Percentiles rank a stretch among this genome's conserved stretches.
These are phyloP conservation scores for Andrena trimmerana DNA, from an alignment of 2,888 invertebrate species.

Conservation along the genomic window DNA sequence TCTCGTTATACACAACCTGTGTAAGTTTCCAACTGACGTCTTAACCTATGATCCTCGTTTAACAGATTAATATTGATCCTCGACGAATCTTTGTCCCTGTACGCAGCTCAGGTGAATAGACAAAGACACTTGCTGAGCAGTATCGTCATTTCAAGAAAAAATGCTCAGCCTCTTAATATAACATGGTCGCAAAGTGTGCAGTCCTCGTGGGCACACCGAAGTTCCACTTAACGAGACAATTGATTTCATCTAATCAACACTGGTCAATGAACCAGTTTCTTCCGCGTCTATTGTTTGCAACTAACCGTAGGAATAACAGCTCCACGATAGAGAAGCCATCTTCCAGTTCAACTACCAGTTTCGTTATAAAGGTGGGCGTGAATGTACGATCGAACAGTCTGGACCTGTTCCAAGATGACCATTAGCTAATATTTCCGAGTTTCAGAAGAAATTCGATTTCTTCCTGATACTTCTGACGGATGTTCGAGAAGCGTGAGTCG, in stretches of 20 bases:
- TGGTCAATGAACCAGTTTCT: constrained; percentile 33
- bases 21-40: too few relatives aligned
- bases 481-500: constrained; percentile 1
- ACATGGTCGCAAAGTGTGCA: background rate
- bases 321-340: background rate
- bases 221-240: background rate
- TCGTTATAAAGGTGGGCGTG: constrained; percentile 6
- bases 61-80: too few relatives aligned
- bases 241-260: too few relatives aligned
- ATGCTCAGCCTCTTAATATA: background rate
- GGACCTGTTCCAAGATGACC: constrained; percentile 48
- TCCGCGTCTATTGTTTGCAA: constrained; percentile 11
- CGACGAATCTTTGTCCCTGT: too few relatives aligned
- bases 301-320: constrained; percentile 11
- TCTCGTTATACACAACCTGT: too few relatives aligned
- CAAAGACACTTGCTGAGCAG: background rate
- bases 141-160: background rate
- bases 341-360: constrained; percentile 12
- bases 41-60: too few relatives aligned
- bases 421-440: constrained; percentile 5
- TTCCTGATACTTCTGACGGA: background rate
- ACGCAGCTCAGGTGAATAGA: background rate
- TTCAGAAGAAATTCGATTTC: constrained; percentile 27
- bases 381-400: constrained; percentile 39
- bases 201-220: constrained; percentile 2